Evolutionary conservation across 2,888 invertebrate genomes (phyloP).

Genomic region (Lutraria lutraria): DNA sequence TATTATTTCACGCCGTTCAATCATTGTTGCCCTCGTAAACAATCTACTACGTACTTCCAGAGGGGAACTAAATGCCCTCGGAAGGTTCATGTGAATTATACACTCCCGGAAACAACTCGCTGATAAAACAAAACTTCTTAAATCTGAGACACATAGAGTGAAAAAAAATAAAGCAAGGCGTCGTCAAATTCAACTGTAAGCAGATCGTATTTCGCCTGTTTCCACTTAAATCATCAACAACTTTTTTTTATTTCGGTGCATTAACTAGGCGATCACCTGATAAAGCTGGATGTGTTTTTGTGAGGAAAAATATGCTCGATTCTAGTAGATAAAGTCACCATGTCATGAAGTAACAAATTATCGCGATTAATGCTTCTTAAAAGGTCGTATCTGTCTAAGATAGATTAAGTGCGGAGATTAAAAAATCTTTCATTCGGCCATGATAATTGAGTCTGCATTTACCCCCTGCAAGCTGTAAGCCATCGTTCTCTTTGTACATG

Average conservation of each 20-base stretch:
- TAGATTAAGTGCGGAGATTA: background rate
- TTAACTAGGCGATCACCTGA: background rate
- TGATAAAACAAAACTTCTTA: background rate
- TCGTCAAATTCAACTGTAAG: background rate
- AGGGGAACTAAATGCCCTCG: background rate
- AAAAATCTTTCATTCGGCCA: background rate
- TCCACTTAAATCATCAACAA: background rate
- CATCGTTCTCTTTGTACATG: background rate
- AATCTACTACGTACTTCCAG: background rate
- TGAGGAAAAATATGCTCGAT: background rate
- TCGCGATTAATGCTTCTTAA: background rate
- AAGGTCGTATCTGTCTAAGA: background rate
- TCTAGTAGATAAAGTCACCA: background rate
- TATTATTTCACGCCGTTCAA: background rate
- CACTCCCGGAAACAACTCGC: background rate
- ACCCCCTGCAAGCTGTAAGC: background rate
- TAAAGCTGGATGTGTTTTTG: background rate
- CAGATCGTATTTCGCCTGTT: background rate
- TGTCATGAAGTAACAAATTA: background rate
- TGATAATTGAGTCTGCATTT: background rate
- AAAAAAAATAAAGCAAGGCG: background rate
- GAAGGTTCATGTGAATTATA: background rate
- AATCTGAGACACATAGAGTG: background rate
- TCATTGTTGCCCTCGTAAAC: background rate
- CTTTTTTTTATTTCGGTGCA: background rate